phyloP scores from a whole-genome alignment of 2,113 vertebrate species.

The Notarius lentiginosus region DNA sequence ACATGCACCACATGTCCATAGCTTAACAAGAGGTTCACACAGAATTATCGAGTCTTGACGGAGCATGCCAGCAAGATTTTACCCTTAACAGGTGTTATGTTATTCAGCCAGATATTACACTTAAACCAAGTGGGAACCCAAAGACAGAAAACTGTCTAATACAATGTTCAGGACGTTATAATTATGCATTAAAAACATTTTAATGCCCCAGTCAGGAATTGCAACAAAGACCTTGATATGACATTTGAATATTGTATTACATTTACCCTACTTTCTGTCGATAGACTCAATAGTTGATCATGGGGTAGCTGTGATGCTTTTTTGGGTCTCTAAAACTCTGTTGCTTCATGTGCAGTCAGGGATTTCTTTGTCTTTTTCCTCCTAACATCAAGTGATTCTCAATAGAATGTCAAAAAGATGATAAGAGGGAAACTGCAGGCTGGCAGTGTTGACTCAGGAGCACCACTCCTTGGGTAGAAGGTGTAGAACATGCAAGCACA shows the following conservation, averaged over 20 bases:
- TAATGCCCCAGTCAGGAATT: not conserved
- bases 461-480: conserved; percentile 59
- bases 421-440: conserved; percentile 53
- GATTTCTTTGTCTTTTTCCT: conserved; percentile 14
- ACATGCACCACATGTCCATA: conserved; percentile 66
- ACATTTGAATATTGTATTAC: not conserved
- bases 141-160: conserved; percentile 21
- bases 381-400: conserved; percentile 60
- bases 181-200: not conserved
- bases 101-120: conserved; percentile 53
- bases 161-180: conserved; percentile 1
- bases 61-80: conserved; percentile 63
- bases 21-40: conserved; percentile 58
- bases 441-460: conserved; percentile 63
- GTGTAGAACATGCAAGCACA: conserved; percentile 57
- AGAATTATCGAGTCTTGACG: conserved; percentile 70
- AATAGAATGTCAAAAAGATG: conserved; percentile 56
- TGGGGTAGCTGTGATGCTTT: not conserved
- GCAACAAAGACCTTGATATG: conserved; percentile 1
- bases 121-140: conserved; percentile 53
- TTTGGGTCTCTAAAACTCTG: not conserved
- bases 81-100: conserved; percentile 61
- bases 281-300: not conserved
- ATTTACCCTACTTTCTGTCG: not conserved
- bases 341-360: conserved; percentile 27